Evolutionary conservation across 2,797 vertebrate genomes (phyloP), one percentile per base, ranked within the genome.

Genomic region (Silurus lanzhouensis): DNA sequence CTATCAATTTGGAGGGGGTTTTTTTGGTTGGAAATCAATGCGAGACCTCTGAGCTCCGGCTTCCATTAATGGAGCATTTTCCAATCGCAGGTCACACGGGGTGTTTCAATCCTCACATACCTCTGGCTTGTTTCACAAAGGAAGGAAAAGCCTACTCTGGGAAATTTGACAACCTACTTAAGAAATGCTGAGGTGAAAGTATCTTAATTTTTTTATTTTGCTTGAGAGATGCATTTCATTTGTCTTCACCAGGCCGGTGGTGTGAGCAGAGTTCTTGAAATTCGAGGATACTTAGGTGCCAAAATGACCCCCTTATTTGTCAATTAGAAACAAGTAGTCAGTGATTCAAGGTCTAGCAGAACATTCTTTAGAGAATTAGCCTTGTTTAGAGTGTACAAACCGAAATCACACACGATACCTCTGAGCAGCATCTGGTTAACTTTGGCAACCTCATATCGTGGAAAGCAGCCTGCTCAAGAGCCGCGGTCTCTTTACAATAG

Each of bases 1-100:
- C 91, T 87, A 91, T 93, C 90, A 92, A 93, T 92, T 63, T 92
- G 38, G 31, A 31, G 31, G 31, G 31, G 2, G 2, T 31, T 44
- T 72, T n/a, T 48, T 72, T 72, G 22, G 12, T 1, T 8, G 66
- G 88, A 92, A 92, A 94, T 94, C 92, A 91, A 94, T 93, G 91
- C 0, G 15, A 89, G 90, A 90, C 87, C 86, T 87, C 68, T 6
- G 10, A 82, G 87, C 85, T 85, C 83, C 52, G 87, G 80, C 78
- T 44, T 63, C 84, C 82, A 48, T 13, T 75, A 80, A 88, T 86
- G 83, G 83, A 82, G 85, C 82, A 83, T 88, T 87, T 85, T 67
- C 82, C 84, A 75, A 22, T 75, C 31, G 68, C 19, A 60, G 82
- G 68, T 76, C 84, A 63, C 79, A 71, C 80, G 79, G 81, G 78